A percentile compares a stretch with the other conserved stretches of the same genome.
phyloP scores from a whole-genome alignment of 2,888 invertebrate genomes.

The Athrips mouffetella region DNA sequence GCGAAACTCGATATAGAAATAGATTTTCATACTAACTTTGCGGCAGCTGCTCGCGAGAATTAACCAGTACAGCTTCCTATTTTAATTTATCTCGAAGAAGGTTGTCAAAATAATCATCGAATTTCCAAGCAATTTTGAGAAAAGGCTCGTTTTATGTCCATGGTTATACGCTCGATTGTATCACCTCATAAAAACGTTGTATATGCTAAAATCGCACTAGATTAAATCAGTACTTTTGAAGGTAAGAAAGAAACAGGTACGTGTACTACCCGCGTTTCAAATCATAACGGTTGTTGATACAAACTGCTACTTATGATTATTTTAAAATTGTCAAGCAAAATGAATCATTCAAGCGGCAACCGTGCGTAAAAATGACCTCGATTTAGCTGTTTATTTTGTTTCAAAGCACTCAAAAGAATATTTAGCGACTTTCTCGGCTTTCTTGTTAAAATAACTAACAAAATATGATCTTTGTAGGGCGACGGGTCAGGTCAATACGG shows the following conservation, averaged over 20 bases:
- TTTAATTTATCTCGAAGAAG: too few species aligned
- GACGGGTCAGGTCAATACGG: neutral
- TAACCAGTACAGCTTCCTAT: too few species aligned
- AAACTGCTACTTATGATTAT: conserved; percentile 23
- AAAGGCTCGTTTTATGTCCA: too few species aligned
- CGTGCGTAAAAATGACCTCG: conserved; percentile 47
- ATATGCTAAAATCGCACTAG: conserved; percentile 4
- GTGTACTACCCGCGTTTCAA: neutral
- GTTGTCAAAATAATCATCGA: too few species aligned
- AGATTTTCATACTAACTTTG: too few species aligned
- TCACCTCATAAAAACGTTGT: neutral
- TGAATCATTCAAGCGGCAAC: conserved; percentile 37
- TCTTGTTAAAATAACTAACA: conserved; percentile 20
- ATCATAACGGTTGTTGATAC: conserved; percentile 13
- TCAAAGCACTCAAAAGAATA: conserved; percentile 34
- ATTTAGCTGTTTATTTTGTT: conserved; percentile 36
- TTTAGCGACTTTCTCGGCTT: conserved; percentile 28
- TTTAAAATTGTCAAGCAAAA: conserved; percentile 30
- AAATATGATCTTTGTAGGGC: conserved; percentile 15
- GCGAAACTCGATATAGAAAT: too few species aligned
- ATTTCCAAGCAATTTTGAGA: too few species aligned
- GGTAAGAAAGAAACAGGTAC: conserved; percentile 1
- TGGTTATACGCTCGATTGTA: too few species aligned
- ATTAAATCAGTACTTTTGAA: conserved; percentile 7
- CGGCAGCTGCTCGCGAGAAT: too few species aligned